These are phyloP conservation scores for Mylabris phalerata DNA, from an alignment of 1,140 invertebrate genomes.

Conservation along the genomic window DNA sequence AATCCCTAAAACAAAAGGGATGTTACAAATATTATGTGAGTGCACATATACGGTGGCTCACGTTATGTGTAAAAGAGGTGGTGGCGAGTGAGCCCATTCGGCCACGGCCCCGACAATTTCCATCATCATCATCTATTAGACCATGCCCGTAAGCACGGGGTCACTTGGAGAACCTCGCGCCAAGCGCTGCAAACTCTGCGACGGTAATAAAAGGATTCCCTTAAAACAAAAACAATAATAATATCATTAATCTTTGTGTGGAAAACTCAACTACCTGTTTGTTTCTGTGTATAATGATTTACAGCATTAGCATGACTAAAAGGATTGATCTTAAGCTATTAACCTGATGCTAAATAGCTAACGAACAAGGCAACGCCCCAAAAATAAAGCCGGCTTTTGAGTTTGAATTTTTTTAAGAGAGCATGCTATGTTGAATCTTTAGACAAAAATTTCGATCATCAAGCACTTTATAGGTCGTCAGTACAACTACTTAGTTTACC, in stretches of 20 bases:
- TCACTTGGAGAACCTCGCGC: constrained; percentile 40
- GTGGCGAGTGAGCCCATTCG: constrained; percentile 20
- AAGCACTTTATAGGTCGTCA: too few relatives aligned
- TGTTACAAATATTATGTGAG: not conserved
- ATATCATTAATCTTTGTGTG: not conserved
- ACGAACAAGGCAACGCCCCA: constrained; percentile 12
- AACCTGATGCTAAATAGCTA: constrained; percentile 11
- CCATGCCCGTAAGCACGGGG: constrained; percentile 43
- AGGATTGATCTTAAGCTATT: constrained; percentile 1
- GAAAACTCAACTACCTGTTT: not conserved
- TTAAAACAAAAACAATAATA: not conserved
- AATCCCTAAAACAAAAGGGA: too few relatives aligned
- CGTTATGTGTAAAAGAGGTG: constrained; percentile 8
- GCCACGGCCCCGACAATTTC: constrained; percentile 3
- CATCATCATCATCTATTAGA: constrained; percentile 15
- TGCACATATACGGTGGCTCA: not conserved
- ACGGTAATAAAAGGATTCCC: constrained; percentile 34
- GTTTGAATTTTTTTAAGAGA: too few relatives aligned
- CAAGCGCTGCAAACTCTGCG: constrained; percentile 43
- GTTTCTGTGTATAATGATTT: not conserved
- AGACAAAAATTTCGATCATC: too few relatives aligned
- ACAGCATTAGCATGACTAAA: not conserved
- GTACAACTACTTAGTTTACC: too few relatives aligned
- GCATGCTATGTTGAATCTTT: too few relatives aligned
- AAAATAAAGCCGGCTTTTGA: too few relatives aligned